A percentile compares a stretch with the other conserved stretches of the same genome.
These are phyloP conservation scores for Acleris laterana DNA, from an alignment of 2,888 invertebrate genomes.

Conservation along the genomic window DNA sequence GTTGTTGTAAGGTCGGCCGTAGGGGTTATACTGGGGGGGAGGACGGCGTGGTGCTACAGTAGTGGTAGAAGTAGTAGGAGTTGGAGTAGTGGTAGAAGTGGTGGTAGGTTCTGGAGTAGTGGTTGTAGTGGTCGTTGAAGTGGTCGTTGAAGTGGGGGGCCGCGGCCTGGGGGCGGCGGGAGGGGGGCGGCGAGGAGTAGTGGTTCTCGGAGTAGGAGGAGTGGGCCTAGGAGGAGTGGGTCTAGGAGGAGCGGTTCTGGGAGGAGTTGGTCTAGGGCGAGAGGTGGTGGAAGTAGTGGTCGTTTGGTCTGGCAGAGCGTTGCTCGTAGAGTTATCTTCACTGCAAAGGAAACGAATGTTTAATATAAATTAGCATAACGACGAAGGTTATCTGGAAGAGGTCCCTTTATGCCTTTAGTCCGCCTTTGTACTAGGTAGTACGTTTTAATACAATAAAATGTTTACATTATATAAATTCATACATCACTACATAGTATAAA, in stretches of 20 bases:
- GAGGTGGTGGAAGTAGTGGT: conserved; percentile 33
- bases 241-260: conserved; percentile 25
- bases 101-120: conserved; percentile 46
- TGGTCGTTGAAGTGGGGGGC: conserved; percentile 43
- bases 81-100: conserved; percentile 43
- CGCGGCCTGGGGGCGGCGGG: conserved; percentile 42
- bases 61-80: conserved; percentile 34
- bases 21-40: conserved; percentile 28
- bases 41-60: conserved; percentile 46
- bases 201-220: conserved; percentile 32
- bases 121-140: conserved; percentile 43
- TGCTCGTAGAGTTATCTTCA: conserved; percentile 55
- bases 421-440: no score
- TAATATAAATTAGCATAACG: not conserved
- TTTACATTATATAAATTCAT: no score
- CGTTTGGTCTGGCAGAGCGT: conserved; percentile 39
- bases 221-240: conserved; percentile 43
- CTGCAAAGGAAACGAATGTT: conserved; percentile 43
- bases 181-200: conserved; percentile 42
- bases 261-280: conserved; percentile 18
- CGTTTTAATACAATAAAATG: no score
- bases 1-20: conserved; percentile 38
- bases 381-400: no score
- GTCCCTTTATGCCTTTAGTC: no score
- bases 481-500: no score